phyloP scores from a whole-genome alignment of 1,140 invertebrate species.

The Drosophila neocordata region DNA sequence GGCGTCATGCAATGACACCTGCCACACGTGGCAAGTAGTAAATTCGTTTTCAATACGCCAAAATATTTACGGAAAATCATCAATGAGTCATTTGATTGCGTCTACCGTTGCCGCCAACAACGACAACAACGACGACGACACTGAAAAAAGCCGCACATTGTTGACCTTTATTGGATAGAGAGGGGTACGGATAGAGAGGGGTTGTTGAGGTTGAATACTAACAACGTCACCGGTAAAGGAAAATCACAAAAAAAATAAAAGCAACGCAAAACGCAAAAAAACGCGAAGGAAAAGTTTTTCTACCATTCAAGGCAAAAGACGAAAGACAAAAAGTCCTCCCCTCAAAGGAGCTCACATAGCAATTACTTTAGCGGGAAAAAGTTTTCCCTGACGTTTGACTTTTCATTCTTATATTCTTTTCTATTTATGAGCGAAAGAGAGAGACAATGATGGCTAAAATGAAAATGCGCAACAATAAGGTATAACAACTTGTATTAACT shows the following conservation, averaged over 20 bases:
- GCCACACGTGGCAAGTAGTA: slow-evolving; percentile 51
- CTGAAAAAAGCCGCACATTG: slow-evolving; percentile 63
- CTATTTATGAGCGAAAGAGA: background rate
- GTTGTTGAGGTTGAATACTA: slow-evolving; percentile 1
- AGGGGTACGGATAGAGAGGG: background rate
- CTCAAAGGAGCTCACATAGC: slow-evolving; percentile 17
- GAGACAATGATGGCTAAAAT: too few relatives aligned
- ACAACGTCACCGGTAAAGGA: background rate
- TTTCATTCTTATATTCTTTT: slow-evolving; percentile 26
- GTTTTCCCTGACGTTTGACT: slow-evolving; percentile 66
- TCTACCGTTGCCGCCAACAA: slow-evolving; percentile 33
- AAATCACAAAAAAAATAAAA: slow-evolving; percentile 34
- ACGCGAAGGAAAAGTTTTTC: slow-evolving; percentile 47
- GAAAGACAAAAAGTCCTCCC: slow-evolving; percentile 38
- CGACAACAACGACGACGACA: slow-evolving; percentile 35
- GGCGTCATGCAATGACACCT: slow-evolving; percentile 61
- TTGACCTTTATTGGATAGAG: slow-evolving; percentile 36
- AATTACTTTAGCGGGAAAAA: slow-evolving; percentile 60
- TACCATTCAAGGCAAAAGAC: slow-evolving; percentile 52
- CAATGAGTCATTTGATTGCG: slow-evolving; percentile 47
- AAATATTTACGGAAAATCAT: slow-evolving; percentile 6
- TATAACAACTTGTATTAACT: slow-evolving; percentile 49
- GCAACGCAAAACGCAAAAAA: slow-evolving; percentile 42
- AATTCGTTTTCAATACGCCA: slow-evolving; percentile 41
- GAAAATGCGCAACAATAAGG: slow-evolving; percentile 63